phyloP scores from a whole-genome alignment of 2,888 invertebrate species.

The Digitonthophagus gazella region DNA sequence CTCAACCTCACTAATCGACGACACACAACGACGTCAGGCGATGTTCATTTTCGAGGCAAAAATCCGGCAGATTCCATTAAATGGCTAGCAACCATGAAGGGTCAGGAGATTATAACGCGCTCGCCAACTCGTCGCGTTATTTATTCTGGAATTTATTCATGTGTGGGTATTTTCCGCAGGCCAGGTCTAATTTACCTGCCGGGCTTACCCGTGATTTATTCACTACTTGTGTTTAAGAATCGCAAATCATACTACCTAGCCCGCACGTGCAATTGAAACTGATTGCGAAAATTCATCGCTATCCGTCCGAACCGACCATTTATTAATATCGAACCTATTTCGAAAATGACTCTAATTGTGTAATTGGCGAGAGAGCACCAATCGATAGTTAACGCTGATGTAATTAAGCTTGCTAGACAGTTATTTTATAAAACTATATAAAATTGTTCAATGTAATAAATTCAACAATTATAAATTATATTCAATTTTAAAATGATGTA shows the following conservation, averaged over 20 bases:
- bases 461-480: too few species aligned
- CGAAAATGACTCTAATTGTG: too few species aligned
- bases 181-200: neutral
- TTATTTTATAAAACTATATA: too few species aligned
- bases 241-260: neutral
- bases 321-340: too few species aligned
- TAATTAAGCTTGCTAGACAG: too few species aligned
- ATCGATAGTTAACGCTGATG: too few species aligned
- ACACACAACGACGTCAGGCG: conserved; percentile 34
- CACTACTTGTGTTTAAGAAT: conserved; percentile 1
- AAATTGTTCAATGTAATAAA: too few species aligned
- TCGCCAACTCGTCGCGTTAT: conserved; percentile 2
- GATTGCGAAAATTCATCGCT: neutral
- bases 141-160: conserved; percentile 17
- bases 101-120: conserved; percentile 10
- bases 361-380: too few species aligned
- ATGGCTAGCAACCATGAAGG: neutral
- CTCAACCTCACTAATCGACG: conserved; percentile 37
- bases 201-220: conserved; percentile 14
- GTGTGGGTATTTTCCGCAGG: conserved; percentile 8
- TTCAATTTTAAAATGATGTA: too few species aligned
- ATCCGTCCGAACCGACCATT: too few species aligned
- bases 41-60: conserved; percentile 24
- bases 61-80: conserved; percentile 7
- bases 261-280: neutral